Evolutionary conservation across 1,140 invertebrate species (phyloP).

Genomic region (Diabrotica undecimpunctata): DNA sequence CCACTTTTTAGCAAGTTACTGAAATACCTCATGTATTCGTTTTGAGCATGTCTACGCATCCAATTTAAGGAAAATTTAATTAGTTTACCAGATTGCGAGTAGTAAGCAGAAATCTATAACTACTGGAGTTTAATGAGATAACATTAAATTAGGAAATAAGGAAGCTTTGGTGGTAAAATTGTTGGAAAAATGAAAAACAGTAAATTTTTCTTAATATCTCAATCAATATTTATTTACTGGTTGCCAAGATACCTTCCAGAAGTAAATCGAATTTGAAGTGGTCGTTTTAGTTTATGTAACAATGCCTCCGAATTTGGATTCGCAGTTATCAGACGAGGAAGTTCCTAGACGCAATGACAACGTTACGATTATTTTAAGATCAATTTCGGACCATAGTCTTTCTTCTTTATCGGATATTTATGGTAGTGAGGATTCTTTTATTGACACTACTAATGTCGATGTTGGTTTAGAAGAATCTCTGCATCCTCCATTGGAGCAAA

Average conservation of each 20-base stretch:
- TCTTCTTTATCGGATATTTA: constrained; percentile 15
- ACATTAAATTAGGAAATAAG: too few species aligned
- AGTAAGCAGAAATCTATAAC: too few species aligned
- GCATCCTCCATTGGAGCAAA: constrained; percentile 53
- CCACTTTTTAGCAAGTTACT: too few species aligned
- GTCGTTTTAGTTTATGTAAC: neutral
- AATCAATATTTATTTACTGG: neutral
- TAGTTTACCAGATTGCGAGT: too few species aligned
- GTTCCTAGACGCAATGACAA: neutral
- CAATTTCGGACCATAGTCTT: constrained; percentile 17
- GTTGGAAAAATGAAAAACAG: too few species aligned
- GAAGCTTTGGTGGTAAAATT: too few species aligned
- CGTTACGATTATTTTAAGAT: constrained; percentile 16
- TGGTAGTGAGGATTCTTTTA: constrained; percentile 6
- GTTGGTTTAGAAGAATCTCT: constrained; percentile 7
- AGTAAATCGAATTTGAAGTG: neutral
- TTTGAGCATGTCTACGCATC: too few species aligned
- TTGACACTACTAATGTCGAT: constrained; percentile 10
- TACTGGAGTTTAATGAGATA: too few species aligned
- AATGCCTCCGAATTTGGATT: constrained; percentile 27
- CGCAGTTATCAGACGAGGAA: constrained; percentile 15
- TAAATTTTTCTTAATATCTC: too few species aligned
- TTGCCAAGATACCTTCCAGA: neutral
- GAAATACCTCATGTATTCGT: too few species aligned
- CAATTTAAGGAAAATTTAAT: too few species aligned